Evolutionary conservation across 92 coral and sea anemone species (phyloP).

Genomic region (Porites rus): DNA sequence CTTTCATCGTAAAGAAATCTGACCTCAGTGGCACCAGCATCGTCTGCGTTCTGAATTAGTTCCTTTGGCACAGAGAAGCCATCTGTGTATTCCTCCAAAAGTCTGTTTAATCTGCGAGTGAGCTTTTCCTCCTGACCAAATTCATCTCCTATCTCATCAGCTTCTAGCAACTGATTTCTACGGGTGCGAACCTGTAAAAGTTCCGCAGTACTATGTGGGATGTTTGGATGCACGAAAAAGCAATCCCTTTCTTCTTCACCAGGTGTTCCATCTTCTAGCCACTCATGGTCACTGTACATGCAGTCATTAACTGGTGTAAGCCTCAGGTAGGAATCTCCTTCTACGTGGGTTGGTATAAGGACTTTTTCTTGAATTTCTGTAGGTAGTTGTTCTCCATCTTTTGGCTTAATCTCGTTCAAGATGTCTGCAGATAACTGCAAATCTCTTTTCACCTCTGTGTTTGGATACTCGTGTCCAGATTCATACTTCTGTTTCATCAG

Average conservation of each 20-base stretch:
- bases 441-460: constrained; percentile 41
- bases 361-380: constrained; percentile 25
- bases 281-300: neutral
- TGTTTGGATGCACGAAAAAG: constrained; percentile 63
- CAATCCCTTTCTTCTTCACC: constrained; percentile 47
- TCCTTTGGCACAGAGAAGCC: constrained; percentile 89
- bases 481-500: constrained; percentile 48
- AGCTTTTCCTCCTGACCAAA: constrained; percentile 26
- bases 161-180: too few species aligned
- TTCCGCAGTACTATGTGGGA: constrained; percentile 69
- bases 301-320: too few species aligned
- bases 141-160: too few species aligned
- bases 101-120: constrained; percentile 71
- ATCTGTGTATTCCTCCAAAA: constrained; percentile 87
- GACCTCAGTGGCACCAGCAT: constrained; percentile 88
- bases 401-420: constrained; percentile 17
- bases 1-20: constrained; percentile 76
- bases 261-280: constrained; percentile 43
- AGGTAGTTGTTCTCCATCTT: neutral
- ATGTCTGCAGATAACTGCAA: constrained; percentile 40
- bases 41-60: constrained; percentile 92
- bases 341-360: constrained; percentile 46
- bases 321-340: too few species aligned
- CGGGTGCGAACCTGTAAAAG: too few species aligned
- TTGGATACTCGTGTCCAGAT: neutral